These are phyloP conservation scores for Cuculus canorus DNA, from an alignment of 2,797 vertebrate genomes.

Conservation along the genomic window DNA sequence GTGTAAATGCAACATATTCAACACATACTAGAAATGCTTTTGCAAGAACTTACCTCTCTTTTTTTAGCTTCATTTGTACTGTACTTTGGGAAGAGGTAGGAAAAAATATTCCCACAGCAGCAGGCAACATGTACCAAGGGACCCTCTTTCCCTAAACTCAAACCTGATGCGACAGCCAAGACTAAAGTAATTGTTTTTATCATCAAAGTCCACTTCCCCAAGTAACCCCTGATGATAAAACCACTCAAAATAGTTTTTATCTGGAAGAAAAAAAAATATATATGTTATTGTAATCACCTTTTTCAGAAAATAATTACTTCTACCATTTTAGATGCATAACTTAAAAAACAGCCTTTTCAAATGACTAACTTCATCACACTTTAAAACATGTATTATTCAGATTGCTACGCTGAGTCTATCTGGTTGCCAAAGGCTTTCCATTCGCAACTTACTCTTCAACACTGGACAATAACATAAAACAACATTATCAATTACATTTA, in stretches of 20 bases:
- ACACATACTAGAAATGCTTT: neutral
- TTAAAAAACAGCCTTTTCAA: neutral
- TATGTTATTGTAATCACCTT: neutral
- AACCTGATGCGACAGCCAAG: constrained; percentile 94
- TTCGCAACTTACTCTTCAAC: neutral
- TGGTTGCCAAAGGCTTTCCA: neutral
- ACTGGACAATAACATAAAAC: neutral
- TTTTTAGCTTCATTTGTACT: constrained; percentile 99
- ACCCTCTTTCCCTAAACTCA: constrained; percentile 98
- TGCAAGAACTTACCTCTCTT: constrained; percentile 86
- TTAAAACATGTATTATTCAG: neutral
- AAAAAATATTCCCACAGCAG: constrained; percentile 99
- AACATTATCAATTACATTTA: neutral
- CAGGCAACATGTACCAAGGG: constrained; percentile 98
- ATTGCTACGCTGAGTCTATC: neutral
- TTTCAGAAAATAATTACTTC: constrained; percentile 11
- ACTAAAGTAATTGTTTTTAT: constrained; percentile 99
- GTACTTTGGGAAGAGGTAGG: constrained; percentile 99
- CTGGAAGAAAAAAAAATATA: constrained; percentile 75
- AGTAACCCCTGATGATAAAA: constrained; percentile 97
- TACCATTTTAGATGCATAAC: neutral
- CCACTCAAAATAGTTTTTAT: constrained; percentile 99
- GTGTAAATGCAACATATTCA: neutral
- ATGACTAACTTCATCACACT: neutral
- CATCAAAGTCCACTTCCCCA: constrained; percentile 99